Evolutionary conservation across 2,797 vertebrate species (phyloP).

Genomic region (Mormyrus hasselquistii): DNA sequence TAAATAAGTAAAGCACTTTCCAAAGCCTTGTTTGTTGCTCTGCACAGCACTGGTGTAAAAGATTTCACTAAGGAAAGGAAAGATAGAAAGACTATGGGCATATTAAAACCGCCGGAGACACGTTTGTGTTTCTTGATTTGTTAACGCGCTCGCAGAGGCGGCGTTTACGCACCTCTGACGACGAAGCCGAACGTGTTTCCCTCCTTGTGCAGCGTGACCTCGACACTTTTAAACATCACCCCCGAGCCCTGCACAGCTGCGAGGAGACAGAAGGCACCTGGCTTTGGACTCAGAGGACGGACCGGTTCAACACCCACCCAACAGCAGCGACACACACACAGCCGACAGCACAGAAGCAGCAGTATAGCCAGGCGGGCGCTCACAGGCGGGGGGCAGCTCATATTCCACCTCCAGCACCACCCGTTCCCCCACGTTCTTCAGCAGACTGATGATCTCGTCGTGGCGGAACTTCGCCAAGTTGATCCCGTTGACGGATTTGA

Average conservation of each 20-base stretch:
- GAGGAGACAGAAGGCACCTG: constrained; percentile 21
- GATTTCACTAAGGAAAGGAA: neutral
- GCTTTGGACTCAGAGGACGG: neutral
- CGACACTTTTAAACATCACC: constrained; percentile 89
- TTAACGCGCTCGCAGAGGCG: neutral
- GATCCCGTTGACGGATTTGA: constrained; percentile 93
- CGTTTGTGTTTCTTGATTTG: neutral
- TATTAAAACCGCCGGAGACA: neutral
- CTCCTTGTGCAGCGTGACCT: constrained; percentile 95
- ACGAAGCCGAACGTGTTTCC: constrained; percentile 97
- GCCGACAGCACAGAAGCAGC: neutral
- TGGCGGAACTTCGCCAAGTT: constrained; percentile 93
- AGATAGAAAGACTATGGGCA: neutral
- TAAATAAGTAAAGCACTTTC: neutral
- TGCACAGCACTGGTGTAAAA: neutral
- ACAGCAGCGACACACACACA: neutral
- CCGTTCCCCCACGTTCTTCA: constrained; percentile 92
- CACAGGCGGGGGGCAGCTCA: constrained; percentile 85
- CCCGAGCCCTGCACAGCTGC: constrained; percentile 87
- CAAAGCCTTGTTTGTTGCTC: neutral
- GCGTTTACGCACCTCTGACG: constrained; percentile 74
- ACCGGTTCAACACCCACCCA: neutral
- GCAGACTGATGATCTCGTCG: constrained; percentile 92
- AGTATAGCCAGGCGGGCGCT: constrained; percentile 49
- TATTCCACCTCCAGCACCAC: constrained; percentile 92